Evolutionary conservation across 2,113 vertebrate genomes (phyloP).

Genomic region (Psilopsiagon aymara): DNA sequence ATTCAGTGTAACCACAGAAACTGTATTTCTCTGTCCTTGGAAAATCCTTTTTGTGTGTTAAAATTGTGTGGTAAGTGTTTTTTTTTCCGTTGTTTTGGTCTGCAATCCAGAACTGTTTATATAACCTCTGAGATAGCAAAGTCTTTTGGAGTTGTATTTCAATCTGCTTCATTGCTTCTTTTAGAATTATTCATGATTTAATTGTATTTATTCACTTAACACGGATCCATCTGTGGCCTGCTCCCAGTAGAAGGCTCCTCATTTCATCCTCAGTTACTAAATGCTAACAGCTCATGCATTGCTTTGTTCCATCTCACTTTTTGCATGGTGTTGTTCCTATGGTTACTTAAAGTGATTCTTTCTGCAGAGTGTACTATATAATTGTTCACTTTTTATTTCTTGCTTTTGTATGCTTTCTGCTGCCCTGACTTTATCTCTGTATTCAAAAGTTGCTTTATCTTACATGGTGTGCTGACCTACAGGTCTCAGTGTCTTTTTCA

Average conservation of each 20-base stretch:
- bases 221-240: slow-evolving; percentile 40
- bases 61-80: background rate
- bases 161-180: slow-evolving; percentile 47
- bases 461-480: background rate
- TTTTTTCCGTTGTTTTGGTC: background rate
- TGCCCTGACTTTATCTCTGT: background rate
- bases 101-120: slow-evolving; percentile 24
- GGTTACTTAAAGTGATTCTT: slow-evolving; percentile 38
- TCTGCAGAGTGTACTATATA: background rate
- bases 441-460: background rate
- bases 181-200: slow-evolving; percentile 57
- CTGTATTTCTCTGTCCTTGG: background rate
- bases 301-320: slow-evolving; percentile 15
- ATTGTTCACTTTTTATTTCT: slow-evolving; percentile 9
- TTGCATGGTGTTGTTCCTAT: slow-evolving; percentile 19
- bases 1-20: background rate
- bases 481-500: background rate
- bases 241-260: slow-evolving; percentile 43
- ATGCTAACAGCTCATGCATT: background rate
- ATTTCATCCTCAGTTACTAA: slow-evolving; percentile 44
- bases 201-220: slow-evolving; percentile 67
- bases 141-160: slow-evolving; percentile 28
- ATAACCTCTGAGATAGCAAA: background rate
- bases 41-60: background rate
- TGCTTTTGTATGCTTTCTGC: background rate